Base-by-base conservation (phyloP, 1,140 invertebrate genomes). In the Laupala kohalensis region DNA sequence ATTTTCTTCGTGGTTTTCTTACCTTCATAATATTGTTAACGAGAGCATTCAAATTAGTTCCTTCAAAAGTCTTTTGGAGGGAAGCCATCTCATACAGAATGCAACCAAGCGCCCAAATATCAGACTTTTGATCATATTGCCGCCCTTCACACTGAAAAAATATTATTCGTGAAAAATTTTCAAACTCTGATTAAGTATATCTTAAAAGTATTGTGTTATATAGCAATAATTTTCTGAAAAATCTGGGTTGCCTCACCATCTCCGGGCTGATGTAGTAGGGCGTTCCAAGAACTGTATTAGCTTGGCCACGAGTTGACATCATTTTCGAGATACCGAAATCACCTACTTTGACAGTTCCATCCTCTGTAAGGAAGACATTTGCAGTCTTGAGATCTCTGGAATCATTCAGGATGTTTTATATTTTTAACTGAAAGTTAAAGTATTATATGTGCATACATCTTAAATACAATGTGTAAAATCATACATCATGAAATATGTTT, bases 301-400 rank as follows among this genome's bases (percentile, higher is more conserved):
- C 90, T 74, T 87, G 88, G 28, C 84, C 84, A 75, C 85, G 83
- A 0, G 89, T 89, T 64, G 85, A 86, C 82, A 92, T 83, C 76
- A 91, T 86, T 81, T 92, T 92, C 3, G 88, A 89, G 70, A 92
- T 92, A n/a, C 90, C 90, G 83, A 92, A 92, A 79, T 92, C 91
- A 3, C 90, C 90, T 28, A 90, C 84, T 80, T 90, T 90, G 0
- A 90, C 83, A 70, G 84, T 78, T 0, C 86, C 85, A 69, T 88
- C 83, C 75, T 87, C 87, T 25, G 88, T 91, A 12, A 92, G 79
- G 76, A 92, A 92, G 12, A 92, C 88, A 80, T 92, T 92, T 2
- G 89, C 89, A 2, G 90, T 90, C 79, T 92, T 92, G 65, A 92
- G 79, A 79, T 92, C 90, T 76, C 89, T 90, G 74, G 75, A 77